A percentile compares a stretch with the other conserved stretches of the same genome.
These are phyloP conservation scores for Philhelius pedissequus DNA, from an alignment of 2,888 invertebrate species.

Conservation along the genomic window DNA sequence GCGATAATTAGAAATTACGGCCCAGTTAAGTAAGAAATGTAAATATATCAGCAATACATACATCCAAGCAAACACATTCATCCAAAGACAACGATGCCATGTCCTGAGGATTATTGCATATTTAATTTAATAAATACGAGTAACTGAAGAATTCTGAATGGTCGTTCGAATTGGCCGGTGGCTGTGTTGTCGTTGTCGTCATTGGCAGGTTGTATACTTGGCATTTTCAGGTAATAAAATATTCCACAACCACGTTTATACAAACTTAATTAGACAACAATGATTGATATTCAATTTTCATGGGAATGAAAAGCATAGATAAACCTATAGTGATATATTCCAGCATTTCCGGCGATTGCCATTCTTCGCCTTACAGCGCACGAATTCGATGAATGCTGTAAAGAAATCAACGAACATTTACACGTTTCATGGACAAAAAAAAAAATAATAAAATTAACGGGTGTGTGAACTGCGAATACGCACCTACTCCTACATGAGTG, in stretches of 20 bases:
- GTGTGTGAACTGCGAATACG: not conserved
- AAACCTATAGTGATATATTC: not conserved
- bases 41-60: not conserved
- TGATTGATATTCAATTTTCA: constrained; percentile 65
- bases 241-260: constrained; percentile 43
- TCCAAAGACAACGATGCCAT: not conserved
- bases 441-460: no score
- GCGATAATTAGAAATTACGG: constrained; percentile 40
- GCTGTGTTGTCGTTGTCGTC: not conserved
- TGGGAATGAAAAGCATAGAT: constrained; percentile 31
- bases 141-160: constrained; percentile 30
- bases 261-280: constrained; percentile 60
- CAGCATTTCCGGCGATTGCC: not conserved
- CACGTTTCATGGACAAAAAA: constrained; percentile 31
- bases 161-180: not conserved
- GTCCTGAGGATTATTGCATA: constrained; percentile 42
- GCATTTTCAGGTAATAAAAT: constrained; percentile 51
- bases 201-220: not conserved
- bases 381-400: constrained; percentile 5
- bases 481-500: not conserved
- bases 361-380: not conserved
- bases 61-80: not conserved
- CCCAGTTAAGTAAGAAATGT: not conserved
- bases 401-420: constrained; percentile 52
- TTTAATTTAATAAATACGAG: constrained; percentile 60